Conservation (phyloP, 37 sponge, comb jelly and placozoan genomes). For the Theonella swinhoei region DNA sequence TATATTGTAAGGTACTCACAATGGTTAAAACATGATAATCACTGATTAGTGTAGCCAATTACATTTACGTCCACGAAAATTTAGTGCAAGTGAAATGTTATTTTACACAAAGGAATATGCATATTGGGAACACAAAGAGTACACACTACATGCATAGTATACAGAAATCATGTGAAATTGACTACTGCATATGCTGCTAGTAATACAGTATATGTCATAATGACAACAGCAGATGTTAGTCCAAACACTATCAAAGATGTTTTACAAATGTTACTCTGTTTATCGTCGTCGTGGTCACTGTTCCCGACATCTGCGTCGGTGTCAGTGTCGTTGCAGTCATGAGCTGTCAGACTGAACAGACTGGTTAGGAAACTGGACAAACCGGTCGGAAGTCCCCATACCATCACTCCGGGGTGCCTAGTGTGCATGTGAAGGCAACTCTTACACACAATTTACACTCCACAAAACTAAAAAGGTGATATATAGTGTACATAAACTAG, state of each 20-base stretch:
- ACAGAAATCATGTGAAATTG: slow-evolving; percentile 18
- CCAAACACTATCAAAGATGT: slow-evolving; percentile 27
- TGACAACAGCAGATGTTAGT: slow-evolving; percentile 10
- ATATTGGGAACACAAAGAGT: too few relatives aligned
- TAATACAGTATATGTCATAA: slow-evolving; percentile 23
- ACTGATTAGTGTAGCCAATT: too few relatives aligned
- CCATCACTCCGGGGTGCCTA: neutral
- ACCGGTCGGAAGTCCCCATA: neutral
- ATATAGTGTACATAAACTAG: neutral
- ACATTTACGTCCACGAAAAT: too few relatives aligned
- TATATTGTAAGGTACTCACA: too few relatives aligned
- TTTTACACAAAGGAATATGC: too few relatives aligned
- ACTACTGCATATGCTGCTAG: slow-evolving; percentile 24
- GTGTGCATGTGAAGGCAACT: too few relatives aligned
- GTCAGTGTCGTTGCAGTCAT: neutral
- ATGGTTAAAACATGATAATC: too few relatives aligned
- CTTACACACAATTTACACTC: too few relatives aligned
- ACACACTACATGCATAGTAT: neutral
- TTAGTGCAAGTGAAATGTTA: too few relatives aligned
- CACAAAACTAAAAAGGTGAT: too few relatives aligned
- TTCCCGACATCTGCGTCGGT: slow-evolving; percentile 3
- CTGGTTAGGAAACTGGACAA: neutral
- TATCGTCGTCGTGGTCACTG: neutral
- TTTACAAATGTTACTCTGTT: slow-evolving; percentile 28
- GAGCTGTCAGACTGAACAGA: neutral